These are phyloP conservation scores for Formica selysi DNA, from an alignment of 1,140 invertebrate species.

Conservation along the genomic window DNA sequence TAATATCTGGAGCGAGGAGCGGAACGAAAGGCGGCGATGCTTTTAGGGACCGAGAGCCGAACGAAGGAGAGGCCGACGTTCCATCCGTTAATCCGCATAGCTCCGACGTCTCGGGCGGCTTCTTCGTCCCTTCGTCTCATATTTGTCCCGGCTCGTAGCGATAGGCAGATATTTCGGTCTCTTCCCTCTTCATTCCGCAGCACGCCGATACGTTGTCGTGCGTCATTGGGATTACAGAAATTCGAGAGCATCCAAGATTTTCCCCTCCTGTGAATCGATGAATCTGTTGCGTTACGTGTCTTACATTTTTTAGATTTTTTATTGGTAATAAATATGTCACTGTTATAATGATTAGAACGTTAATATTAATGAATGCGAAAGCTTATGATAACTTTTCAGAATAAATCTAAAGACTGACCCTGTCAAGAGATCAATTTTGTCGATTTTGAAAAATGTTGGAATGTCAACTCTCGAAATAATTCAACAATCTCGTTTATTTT, in stretches of 20 bases:
- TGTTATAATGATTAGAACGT: neutral
- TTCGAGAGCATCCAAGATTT: conserved; percentile 64
- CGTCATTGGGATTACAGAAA: conserved; percentile 78
- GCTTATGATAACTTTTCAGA: neutral
- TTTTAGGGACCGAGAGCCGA: conserved; percentile 10
- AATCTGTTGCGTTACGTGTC: neutral
- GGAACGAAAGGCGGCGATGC: conserved; percentile 61
- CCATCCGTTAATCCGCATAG: conserved; percentile 78
- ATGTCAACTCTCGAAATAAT: neutral
- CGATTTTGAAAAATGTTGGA: neutral
- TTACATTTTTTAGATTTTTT: neutral
- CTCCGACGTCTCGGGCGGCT: conserved; percentile 65
- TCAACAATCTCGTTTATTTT: neutral
- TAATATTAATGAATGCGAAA: conserved; percentile 9
- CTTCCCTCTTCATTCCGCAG: conserved; percentile 49
- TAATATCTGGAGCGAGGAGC: conserved; percentile 52
- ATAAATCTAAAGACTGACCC: neutral
- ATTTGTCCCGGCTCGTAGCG: conserved; percentile 50
- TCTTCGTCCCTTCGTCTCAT: conserved; percentile 70
- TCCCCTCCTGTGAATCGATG: neutral
- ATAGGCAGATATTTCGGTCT: conserved; percentile 78
- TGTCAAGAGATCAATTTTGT: neutral
- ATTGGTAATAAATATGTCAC: neutral
- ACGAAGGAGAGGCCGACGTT: conserved; percentile 38
- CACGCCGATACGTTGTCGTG: conserved; percentile 66